phyloP scores from a whole-genome alignment of 2,888 invertebrate species.

The Stegana nigrithorax region DNA sequence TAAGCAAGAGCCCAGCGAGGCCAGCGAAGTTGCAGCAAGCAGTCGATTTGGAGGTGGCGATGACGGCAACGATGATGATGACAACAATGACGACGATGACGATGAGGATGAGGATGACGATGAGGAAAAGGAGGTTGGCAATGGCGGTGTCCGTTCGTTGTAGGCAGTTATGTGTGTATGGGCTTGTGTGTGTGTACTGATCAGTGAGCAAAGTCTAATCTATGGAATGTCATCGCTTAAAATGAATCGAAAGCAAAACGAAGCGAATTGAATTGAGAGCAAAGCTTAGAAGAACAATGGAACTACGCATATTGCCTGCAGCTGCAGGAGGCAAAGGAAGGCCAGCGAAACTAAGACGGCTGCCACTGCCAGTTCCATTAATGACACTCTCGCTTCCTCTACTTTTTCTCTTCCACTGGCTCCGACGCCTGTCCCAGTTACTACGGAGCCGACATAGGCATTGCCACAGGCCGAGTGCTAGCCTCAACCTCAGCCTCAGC shows the following conservation, averaged over 20 bases:
- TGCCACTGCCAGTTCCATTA: neutral
- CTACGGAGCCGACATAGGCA: neutral
- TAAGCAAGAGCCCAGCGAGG: slow-evolving; percentile 46
- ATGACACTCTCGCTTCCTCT: neutral
- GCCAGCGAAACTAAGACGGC: neutral
- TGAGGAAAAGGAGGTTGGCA: slow-evolving; percentile 24
- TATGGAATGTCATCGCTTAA: slow-evolving; percentile 53
- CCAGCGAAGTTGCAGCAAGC: neutral
- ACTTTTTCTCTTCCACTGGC: neutral
- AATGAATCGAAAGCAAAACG: slow-evolving; percentile 51
- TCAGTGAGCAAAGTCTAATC: slow-evolving; percentile 38
- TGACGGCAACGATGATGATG: slow-evolving; percentile 24
- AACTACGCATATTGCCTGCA: slow-evolving; percentile 27
- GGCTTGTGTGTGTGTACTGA: neutral
- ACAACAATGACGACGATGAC: slow-evolving; percentile 29
- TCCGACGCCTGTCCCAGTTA: neutral
- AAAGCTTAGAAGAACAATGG: slow-evolving; percentile 50
- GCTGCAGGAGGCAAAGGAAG: neutral
- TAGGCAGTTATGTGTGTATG: neutral
- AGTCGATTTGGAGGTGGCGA: neutral
- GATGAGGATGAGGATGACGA: neutral
- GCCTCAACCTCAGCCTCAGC: neutral
- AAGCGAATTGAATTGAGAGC: slow-evolving; percentile 36
- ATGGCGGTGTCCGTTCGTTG: neutral
- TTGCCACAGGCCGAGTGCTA: neutral